A percentile compares a stretch with the other conserved stretches of the same genome.
Evolutionary conservation across 2,113 vertebrate species (phyloP).

Genomic region (Anoplopoma fimbria): DNA sequence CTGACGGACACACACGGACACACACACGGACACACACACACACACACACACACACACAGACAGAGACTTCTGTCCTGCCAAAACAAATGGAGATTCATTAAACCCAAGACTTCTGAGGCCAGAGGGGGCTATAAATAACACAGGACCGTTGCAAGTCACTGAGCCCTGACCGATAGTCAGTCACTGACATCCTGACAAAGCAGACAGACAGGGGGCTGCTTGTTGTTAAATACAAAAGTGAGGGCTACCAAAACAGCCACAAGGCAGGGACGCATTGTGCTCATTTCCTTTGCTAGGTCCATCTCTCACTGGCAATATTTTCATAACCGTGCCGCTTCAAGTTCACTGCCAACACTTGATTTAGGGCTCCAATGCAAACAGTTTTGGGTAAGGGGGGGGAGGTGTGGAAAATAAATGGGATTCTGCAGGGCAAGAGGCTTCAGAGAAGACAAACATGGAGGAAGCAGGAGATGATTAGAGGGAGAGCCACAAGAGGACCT

Average conservation of each 20-base stretch:
- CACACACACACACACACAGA: constrained; percentile 47
- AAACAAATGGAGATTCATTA: constrained; percentile 82
- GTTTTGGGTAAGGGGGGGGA: constrained; percentile 68
- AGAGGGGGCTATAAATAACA: constrained; percentile 77
- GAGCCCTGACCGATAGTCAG: constrained; percentile 67
- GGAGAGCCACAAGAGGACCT: constrained; percentile 55
- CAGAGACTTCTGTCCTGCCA: constrained; percentile 68
- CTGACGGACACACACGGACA: constrained; percentile 66
- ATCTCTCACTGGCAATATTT: constrained; percentile 86
- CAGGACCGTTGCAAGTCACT: constrained; percentile 57
- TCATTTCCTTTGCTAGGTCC: constrained; percentile 81
- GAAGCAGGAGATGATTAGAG: constrained; percentile 76
- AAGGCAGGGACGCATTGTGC: constrained; percentile 74
- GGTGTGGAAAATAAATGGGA: constrained; percentile 79
- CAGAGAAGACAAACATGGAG: constrained; percentile 68
- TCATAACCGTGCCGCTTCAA: constrained; percentile 83
- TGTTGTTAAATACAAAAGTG: constrained; percentile 74
- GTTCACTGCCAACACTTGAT: constrained; percentile 84
- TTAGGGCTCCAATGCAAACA: constrained; percentile 84
- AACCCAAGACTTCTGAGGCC: constrained; percentile 63
- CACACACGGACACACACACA: constrained; percentile 41
- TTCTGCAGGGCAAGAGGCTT: constrained; percentile 65
- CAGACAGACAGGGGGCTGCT: constrained; percentile 67
- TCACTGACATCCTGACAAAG: constrained; percentile 75
- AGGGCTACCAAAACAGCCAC: constrained; percentile 72